Percentiles rank a stretch among this genome's conserved stretches.
phyloP scores from a whole-genome alignment of 1,140 invertebrate species.

The Aphaenogaster ashmeadi region DNA sequence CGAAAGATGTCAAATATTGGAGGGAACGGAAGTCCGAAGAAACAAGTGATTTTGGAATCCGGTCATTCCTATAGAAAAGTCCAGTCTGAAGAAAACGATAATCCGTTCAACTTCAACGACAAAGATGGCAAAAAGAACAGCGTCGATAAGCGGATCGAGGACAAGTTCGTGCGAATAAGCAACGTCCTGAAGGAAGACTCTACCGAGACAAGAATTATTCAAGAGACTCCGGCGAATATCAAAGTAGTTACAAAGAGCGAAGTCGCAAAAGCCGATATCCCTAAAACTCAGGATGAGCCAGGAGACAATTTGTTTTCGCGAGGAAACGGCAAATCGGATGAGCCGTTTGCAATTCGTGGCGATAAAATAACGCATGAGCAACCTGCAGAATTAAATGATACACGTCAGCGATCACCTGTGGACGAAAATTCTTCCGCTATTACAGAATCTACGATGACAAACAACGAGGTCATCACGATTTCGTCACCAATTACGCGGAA shows the following conservation, averaged over 20 bases:
- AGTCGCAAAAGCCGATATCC: background rate
- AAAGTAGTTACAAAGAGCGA: conserved; percentile 4
- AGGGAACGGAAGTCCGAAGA: background rate
- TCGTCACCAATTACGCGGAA: background rate
- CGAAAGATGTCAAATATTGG: background rate
- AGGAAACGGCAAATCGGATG: background rate
- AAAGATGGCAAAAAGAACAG: conserved; percentile 42
- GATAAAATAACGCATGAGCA: background rate
- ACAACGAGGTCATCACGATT: background rate
- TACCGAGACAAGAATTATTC: conserved; percentile 22
- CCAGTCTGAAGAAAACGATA: conserved; percentile 28
- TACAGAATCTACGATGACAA: background rate
- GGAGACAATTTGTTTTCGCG: conserved; percentile 9
- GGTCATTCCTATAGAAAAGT: background rate
- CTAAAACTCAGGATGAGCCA: background rate
- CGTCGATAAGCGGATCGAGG: conserved; percentile 76
- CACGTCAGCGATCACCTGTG: background rate
- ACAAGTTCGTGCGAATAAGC: conserved; percentile 75
- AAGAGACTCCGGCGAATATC: conserved; percentile 11
- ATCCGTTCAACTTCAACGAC: conserved; percentile 53
- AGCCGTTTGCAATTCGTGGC: background rate
- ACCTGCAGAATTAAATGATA: background rate
- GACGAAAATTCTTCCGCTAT: background rate
- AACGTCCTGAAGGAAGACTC: conserved; percentile 70
- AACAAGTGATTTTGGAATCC: conserved; percentile 41